Conservation (phyloP, 2,113 vertebrate species). For the Tichodroma muraria region DNA sequence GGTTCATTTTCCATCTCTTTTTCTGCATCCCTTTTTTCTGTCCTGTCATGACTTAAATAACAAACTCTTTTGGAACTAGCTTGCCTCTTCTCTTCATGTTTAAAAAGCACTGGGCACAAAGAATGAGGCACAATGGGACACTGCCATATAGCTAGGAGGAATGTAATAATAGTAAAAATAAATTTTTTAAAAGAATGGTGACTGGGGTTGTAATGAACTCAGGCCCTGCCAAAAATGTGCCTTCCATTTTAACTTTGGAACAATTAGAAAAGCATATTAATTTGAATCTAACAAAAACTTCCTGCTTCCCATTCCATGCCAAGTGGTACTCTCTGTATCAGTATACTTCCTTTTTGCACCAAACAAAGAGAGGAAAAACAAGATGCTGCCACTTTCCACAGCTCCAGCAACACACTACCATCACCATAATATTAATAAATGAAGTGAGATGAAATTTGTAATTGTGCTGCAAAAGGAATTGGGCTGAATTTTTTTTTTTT, state of each 20-base stretch:
- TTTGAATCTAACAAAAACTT: neutral
- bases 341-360: neutral
- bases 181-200: neutral
- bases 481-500: neutral
- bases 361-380: neutral
- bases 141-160: neutral
- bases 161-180: neutral
- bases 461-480: neutral
- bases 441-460: neutral
- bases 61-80: neutral
- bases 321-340: neutral
- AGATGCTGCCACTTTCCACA: neutral
- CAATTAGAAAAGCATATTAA: neutral
- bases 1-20: neutral
- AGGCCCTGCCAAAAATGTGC: neutral
- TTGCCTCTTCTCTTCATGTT: neutral
- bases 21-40: neutral
- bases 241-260: neutral
- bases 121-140: neutral
- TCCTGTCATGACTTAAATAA: neutral
- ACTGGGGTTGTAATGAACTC: neutral
- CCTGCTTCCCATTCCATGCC: neutral
- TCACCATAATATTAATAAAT: neutral
- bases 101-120: neutral
- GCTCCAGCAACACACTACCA: neutral